Conservation (phyloP, 2,888 invertebrate species). For the Troides helena region DNA sequence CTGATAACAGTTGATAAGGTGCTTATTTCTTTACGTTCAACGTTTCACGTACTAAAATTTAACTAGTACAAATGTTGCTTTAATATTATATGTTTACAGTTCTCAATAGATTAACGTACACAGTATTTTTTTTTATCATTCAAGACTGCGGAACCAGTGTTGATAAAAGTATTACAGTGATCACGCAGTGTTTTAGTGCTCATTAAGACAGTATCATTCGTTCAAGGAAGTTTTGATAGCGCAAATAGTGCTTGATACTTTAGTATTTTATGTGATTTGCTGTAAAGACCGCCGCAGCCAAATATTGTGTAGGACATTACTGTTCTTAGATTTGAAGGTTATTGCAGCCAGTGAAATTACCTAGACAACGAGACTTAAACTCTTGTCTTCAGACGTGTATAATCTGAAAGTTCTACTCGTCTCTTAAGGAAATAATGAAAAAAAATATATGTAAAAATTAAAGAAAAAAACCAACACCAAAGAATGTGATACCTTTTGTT, state of each 20-base stretch:
- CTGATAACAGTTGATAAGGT: constrained; percentile 7
- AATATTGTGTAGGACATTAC: too few species aligned
- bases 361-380: too few species aligned
- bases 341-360: too few species aligned
- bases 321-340: too few species aligned
- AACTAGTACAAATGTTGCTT: constrained; percentile 1
- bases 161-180: not conserved
- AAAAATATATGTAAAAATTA: not conserved
- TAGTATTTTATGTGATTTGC: not conserved
- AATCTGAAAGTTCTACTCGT: too few species aligned
- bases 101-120: constrained; percentile 5
- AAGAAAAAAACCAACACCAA: not conserved
- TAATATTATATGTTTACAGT: constrained; percentile 2
- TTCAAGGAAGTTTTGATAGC: constrained; percentile 2
- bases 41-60: constrained; percentile 1
- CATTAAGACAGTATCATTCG: constrained; percentile 5
- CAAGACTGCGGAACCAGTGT: constrained; percentile 8
- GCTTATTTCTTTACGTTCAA: not conserved
- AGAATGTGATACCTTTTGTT: not conserved
- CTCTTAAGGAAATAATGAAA: too few species aligned
- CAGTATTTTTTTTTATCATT: constrained; percentile 8
- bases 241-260: not conserved
- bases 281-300: not conserved
- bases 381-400: too few species aligned
- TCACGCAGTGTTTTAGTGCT: not conserved